Percentiles rank a stretch among this genome's conserved stretches.
Evolutionary conservation across 2,888 invertebrate species (phyloP).

Genomic region (Xylocampa areola): DNA sequence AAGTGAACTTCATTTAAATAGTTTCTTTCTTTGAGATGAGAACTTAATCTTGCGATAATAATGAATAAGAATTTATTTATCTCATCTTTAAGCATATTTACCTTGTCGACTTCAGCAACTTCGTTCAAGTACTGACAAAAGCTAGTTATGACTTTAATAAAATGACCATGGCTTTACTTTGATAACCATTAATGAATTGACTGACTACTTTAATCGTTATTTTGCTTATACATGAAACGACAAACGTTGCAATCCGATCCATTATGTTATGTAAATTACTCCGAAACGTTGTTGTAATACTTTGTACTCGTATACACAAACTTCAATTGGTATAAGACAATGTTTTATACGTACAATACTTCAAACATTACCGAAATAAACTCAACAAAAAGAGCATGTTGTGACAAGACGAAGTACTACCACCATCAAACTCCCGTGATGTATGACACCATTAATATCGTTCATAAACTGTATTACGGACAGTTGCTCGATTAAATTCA

Average conservation of each 20-base stretch:
- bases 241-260: constrained; percentile 16
- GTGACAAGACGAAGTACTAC: constrained; percentile 67
- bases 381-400: constrained; percentile 59
- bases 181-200: constrained; percentile 25
- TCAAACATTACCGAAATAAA: constrained; percentile 49
- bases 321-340: background rate
- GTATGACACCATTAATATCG: constrained; percentile 71
- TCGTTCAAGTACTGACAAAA: constrained; percentile 9
- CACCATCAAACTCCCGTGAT: constrained; percentile 61
- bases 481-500: constrained; percentile 84
- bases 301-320: background rate
- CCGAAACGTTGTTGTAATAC: background rate
- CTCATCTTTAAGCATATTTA: background rate
- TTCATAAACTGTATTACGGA: constrained; percentile 80
- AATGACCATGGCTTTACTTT: constrained; percentile 9
- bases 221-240: constrained; percentile 13
- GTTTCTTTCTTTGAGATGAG: background rate
- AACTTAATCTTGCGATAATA: background rate
- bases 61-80: background rate
- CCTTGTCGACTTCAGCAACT: constrained; percentile 1
- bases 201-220: constrained; percentile 29
- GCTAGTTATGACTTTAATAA: constrained; percentile 10
- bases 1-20: background rate
- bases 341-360: constrained; percentile 5
- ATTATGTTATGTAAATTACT: constrained; percentile 25